Evolutionary conservation across 2,113 vertebrate species (phyloP).

Genomic region (Hemibagrus wyckioides): DNA sequence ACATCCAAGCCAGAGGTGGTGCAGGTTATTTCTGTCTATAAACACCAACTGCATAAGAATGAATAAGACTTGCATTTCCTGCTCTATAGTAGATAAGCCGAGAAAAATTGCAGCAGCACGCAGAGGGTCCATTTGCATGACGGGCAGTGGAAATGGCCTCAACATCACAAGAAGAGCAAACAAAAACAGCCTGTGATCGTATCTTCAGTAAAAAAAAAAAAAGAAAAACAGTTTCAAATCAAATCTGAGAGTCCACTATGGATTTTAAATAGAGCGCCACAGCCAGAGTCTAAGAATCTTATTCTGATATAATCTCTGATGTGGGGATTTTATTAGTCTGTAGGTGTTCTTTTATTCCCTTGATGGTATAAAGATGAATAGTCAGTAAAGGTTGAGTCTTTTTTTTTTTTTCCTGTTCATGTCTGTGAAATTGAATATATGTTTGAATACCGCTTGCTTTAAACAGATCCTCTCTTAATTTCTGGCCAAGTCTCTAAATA

Average conservation of each 20-base stretch:
- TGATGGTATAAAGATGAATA: slow-evolving; percentile 31
- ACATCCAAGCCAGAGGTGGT: slow-evolving; percentile 23
- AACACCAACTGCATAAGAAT: slow-evolving; percentile 46
- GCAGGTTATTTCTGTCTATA: slow-evolving; percentile 42
- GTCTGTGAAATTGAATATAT: slow-evolving; percentile 17
- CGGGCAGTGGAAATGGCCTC: slow-evolving; percentile 42
- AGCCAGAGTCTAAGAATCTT: slow-evolving; percentile 16
- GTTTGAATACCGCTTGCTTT: slow-evolving; percentile 13
- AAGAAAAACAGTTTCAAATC: slow-evolving; percentile 45
- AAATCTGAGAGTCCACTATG: slow-evolving; percentile 33
- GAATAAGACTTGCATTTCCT: slow-evolving; percentile 41
- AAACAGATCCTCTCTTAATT: background rate
- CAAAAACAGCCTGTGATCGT: slow-evolving; percentile 50
- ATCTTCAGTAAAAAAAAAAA: slow-evolving; percentile 51
- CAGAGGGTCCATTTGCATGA: slow-evolving; percentile 53
- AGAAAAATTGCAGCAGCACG: slow-evolving; percentile 46
- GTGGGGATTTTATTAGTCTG: slow-evolving; percentile 22
- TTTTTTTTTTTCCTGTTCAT: background rate
- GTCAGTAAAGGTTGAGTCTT: background rate
- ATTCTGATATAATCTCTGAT: slow-evolving; percentile 34
- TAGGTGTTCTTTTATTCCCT: slow-evolving; percentile 26
- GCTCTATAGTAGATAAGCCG: slow-evolving; percentile 49
- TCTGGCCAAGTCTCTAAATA: slow-evolving; percentile 3
- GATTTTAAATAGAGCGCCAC: slow-evolving; percentile 42
- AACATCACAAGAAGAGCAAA: slow-evolving; percentile 33